Base-by-base conservation (phyloP, 2,113 vertebrate genomes). In the Amphiprion ocellaris region DNA sequence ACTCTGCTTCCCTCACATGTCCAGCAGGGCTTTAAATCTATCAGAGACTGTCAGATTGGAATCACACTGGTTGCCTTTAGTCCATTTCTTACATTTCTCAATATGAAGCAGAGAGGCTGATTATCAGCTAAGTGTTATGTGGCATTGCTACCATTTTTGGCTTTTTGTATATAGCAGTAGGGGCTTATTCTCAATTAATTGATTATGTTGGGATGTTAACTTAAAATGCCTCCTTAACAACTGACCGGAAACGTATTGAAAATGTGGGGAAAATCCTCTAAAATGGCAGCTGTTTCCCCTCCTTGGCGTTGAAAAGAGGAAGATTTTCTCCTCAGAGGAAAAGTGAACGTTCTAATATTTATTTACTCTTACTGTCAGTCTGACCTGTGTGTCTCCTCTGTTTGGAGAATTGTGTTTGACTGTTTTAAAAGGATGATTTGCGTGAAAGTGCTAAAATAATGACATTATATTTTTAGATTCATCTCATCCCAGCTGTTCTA, bases 401-500 rank as follows among this genome's bases (percentile, higher is more conserved):
- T 61, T 70, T 44, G 8, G 44, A 79, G 53, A 79, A 74, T 84
- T 85, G 69, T 79, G 37, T 83, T 80, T 81, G 62, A 72, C 53
- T 74, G 71, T 80, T 88, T 21, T 82, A 77, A 88, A 77, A 80
- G 71, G 88, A 69, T 81, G 63, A 87, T 89, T 91, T 90, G 76
- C 15, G 81, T 78, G 60, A 90, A 90, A 87, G 81, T 75, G 84
- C 77, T 82, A 59, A 89, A 90, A 90, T 93, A 92, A 93, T 93
- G 85, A 86, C 78, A 54, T 82, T 84, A 79, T 80, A 89, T 93
- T 93, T 92, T 88, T 74, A 82, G 83, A 85, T 76, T 68, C 46
- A 82, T 85, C 69, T 86, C 24, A 14, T 75, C 74, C 64, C 26
- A 64, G 69, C 59, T 69, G 85, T 87, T 87, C 78, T 75, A 70